Base-by-base conservation (phyloP, 2,113 vertebrate species). In the Lates calcarifer region DNA sequence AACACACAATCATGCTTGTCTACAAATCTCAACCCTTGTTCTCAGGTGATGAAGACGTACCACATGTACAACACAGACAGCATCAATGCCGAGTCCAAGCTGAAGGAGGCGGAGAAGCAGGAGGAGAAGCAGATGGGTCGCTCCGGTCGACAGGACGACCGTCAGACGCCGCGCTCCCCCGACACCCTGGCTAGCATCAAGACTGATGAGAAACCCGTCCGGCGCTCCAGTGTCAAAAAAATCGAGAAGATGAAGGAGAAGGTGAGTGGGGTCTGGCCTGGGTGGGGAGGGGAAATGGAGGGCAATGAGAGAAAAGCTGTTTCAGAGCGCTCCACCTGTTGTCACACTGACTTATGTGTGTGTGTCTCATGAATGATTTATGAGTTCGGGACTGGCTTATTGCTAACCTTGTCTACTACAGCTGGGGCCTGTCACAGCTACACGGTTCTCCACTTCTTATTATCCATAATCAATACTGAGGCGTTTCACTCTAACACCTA, bases 241-340 rank as follows among this genome's bases (percentile, higher is more conserved):
- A 99, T 99, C 0, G 98, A 99, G 91, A 99, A 99, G 85, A 99
- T 99, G 98, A 99, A 99, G 91, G 98, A 99, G 92, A 99, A 99
- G 97, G 98, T 99, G 81, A 88, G 92, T 1, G 0, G 43, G 22
- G 74, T 4, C 2, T 4, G 26, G 2, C 0, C n/a, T 10, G 37
- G 15, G 0, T 29, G 24, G 57, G 62, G 33, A 39, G 43, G 29
- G 61, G 28, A 5, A 39, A 55, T 11, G 1, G 56, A 29, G 29
- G 68, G 55, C 11, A 43, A 15, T 0, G 7, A 53, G 45, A 31
- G n/a, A 43, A 31, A 56, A 43, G 45, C 72, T 71, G 64, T 72
- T 56, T 71, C 51, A 35, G 74, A 43, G 56, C n/a, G 55, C 80
- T 72, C 75, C 84, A 84, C 85, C 86, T 90, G 84, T 84, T 87